Evolutionary conservation across 1,140 invertebrate genomes (phyloP).

Genomic region (Drosophila azteca): DNA sequence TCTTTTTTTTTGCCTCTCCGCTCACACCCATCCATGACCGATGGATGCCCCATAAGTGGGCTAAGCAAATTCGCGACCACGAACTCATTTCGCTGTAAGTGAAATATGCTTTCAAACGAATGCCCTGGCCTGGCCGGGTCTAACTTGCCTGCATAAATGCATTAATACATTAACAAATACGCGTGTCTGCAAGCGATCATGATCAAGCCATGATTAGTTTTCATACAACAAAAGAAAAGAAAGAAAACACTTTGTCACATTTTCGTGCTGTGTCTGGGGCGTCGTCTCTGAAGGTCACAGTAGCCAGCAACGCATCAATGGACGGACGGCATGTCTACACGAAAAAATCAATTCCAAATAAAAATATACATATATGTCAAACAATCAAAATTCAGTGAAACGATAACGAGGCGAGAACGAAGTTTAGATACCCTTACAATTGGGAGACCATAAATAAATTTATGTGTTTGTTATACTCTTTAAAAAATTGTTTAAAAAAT

Average conservation of each 20-base stretch:
- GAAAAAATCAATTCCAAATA: slow-evolving; percentile 13
- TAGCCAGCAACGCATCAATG: too few species aligned
- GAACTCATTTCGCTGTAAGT: slow-evolving; percentile 61
- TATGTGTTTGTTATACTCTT: too few species aligned
- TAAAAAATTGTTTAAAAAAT: too few species aligned
- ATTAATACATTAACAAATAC: slow-evolving; percentile 40
- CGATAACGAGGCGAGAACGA: too few species aligned
- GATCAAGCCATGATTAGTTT: slow-evolving; percentile 13
- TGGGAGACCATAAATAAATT: too few species aligned
- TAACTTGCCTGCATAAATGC: slow-evolving; percentile 68
- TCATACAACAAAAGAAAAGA: slow-evolving; percentile 22
- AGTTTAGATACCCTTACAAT: too few species aligned
- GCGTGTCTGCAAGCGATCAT: slow-evolving; percentile 6
- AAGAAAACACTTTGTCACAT: slow-evolving; percentile 14
- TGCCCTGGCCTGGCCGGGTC: not conserved
- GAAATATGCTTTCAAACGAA: slow-evolving; percentile 54
- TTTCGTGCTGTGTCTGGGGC: not conserved
- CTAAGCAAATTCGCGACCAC: slow-evolving; percentile 65
- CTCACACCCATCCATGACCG: not conserved
- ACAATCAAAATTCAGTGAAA: too few species aligned
- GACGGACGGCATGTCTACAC: not conserved
- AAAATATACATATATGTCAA: too few species aligned
- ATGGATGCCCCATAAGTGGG: slow-evolving; percentile 47
- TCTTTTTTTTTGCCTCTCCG: not conserved
- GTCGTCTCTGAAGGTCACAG: slow-evolving; percentile 12